These are phyloP conservation scores for Solenopsis invicta DNA, from an alignment of 1,140 invertebrate genomes.

Conservation along the genomic window DNA sequence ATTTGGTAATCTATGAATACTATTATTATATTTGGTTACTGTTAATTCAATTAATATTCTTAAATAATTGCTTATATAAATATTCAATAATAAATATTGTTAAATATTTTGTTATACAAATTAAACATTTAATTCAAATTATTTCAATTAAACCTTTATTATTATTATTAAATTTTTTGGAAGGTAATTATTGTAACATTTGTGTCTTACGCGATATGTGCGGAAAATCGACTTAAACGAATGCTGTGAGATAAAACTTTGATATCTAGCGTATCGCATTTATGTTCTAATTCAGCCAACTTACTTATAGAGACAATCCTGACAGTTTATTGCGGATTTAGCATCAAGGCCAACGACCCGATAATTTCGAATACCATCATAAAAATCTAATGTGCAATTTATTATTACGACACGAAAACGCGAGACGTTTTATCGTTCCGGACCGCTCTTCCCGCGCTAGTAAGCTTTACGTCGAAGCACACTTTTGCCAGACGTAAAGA, in stretches of 20 bases:
- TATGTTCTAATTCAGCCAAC: not conserved
- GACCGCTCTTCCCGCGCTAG: not conserved
- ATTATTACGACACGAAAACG: conserved; percentile 27
- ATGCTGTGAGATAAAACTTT: not conserved
- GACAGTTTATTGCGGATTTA: conserved; percentile 21
- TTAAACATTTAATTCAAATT: too few relatives aligned
- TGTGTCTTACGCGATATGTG: not conserved
- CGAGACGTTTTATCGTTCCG: conserved; percentile 30
- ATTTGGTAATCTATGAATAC: too few relatives aligned
- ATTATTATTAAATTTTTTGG: too few relatives aligned
- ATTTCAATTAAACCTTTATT: too few relatives aligned
- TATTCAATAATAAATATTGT: too few relatives aligned
- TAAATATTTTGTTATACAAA: too few relatives aligned
- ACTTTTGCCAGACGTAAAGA: conserved; percentile 42
- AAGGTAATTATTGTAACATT: not conserved
- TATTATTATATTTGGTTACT: too few relatives aligned
- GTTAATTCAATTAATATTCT: too few relatives aligned
- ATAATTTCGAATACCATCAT: conserved; percentile 33
- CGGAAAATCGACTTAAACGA: not conserved
- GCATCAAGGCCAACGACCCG: not conserved
- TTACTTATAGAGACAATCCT: not conserved
- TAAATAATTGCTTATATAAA: too few relatives aligned
- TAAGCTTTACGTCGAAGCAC: conserved; percentile 20
- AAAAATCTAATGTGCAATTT: conserved; percentile 56
- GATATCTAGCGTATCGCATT: not conserved